Conservation (phyloP, 2,888 invertebrate genomes). For the Griposia aprilina region DNA sequence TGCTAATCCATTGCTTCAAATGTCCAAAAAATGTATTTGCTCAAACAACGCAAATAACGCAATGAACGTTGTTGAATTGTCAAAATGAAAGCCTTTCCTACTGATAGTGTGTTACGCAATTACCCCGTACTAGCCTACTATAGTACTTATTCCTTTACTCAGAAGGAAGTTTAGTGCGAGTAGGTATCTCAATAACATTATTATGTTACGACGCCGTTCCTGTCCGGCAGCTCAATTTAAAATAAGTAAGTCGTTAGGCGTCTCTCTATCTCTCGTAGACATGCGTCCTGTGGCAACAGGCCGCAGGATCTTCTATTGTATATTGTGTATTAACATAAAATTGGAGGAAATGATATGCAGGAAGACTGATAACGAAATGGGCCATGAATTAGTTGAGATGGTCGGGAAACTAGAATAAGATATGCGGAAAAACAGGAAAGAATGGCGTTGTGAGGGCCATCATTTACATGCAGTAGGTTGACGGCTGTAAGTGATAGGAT, state of each 20-base stretch:
- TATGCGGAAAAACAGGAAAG: background rate
- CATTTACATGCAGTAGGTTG: background rate
- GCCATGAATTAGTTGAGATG: background rate
- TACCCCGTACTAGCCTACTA: background rate
- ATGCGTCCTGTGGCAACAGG: slow-evolving; percentile 47
- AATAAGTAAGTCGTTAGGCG: slow-evolving; percentile 43
- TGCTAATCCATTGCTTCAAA: background rate
- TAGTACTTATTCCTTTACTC: background rate
- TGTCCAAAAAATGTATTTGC: background rate
- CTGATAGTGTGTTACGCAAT: background rate
- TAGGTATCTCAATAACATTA: slow-evolving; percentile 22
- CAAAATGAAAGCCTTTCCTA: background rate
- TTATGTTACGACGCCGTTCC: slow-evolving; percentile 31
- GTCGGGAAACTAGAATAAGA: background rate
- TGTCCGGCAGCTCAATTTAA: slow-evolving; percentile 56
- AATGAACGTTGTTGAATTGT: background rate
- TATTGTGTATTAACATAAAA: background rate
- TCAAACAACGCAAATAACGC: background rate
- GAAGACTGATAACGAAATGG: background rate
- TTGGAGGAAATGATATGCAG: slow-evolving; percentile 17
- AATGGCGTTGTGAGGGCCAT: background rate
- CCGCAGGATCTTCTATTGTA: slow-evolving; percentile 5
- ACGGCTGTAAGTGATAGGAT: background rate
- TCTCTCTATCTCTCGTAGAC: slow-evolving; percentile 40
- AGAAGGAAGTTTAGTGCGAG: background rate